Evolutionary conservation across 2,888 invertebrate species (phyloP), one percentile per base, ranked within the genome.

Genomic region (Calameuta pallipes): DNA sequence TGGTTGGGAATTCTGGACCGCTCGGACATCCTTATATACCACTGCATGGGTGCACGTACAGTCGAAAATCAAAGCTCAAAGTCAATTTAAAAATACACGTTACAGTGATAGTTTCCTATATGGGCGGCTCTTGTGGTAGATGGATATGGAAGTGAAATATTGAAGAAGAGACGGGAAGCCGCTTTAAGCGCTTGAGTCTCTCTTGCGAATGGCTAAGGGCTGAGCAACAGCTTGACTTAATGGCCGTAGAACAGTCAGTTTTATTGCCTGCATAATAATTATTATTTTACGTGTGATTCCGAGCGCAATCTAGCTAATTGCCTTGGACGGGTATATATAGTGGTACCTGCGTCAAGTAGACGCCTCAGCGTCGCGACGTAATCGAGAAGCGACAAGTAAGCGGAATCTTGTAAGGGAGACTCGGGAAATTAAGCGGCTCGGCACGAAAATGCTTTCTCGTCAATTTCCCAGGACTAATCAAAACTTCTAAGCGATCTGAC

Each of bases 391-490:
- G 75, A 81, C 82, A 85, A 85, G 85, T 85, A 87, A 83, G 79
- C 79, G 83, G 83, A 83, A 84, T 85, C 84, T 76, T 78, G 78
- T 81, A 75, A 78, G 81, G 78, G 79, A 82, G 83, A 87, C 83
- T 87, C 84, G 80, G 80, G 83, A 86, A 85, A 56, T 86, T 86
- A 87, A 81, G 71, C 76, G 69, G 76, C 74, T 77, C 78, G 71
- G 75, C 79, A 74, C 77, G 80, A 81, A 79, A 85, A 81, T 79
- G 78, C 80, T 80, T 81, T 77, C 82, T 83, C 86, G 85, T 86
- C 85, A 87, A 87, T 85, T 87, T 84, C 83, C 77, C 80, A 83
- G 84, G 86, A 87, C 88, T 86, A 87, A 87, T 87, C 86, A 87
- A 87, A 87, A 87, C 87, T 87, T 87, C 84, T 82, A 3, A 34